Evolutionary conservation across 1,140 invertebrate genomes (phyloP).

Genomic region (Danaus melanippus): DNA sequence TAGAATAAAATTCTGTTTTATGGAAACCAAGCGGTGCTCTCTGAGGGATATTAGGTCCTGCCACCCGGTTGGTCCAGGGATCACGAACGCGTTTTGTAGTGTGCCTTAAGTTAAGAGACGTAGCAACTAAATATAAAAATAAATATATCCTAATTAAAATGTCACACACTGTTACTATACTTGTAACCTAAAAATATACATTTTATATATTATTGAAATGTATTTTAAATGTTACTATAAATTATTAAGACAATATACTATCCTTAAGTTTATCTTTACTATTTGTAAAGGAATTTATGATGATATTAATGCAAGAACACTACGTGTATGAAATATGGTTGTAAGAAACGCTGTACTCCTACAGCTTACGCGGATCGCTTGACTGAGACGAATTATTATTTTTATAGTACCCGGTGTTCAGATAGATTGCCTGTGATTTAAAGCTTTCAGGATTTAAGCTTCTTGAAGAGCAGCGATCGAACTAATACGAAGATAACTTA

Average conservation of each 20-base stretch:
- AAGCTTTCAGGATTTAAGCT: slow-evolving; percentile 39
- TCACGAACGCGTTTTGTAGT: slow-evolving; percentile 40
- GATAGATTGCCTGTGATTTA: slow-evolving; percentile 54
- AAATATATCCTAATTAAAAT: too few species aligned
- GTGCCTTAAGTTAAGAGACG: slow-evolving; percentile 27
- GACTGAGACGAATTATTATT: slow-evolving; percentile 55
- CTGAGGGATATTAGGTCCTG: slow-evolving; percentile 47
- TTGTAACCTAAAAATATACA: too few species aligned
- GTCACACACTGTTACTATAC: too few species aligned
- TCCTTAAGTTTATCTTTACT: too few species aligned
- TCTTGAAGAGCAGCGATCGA: slow-evolving; percentile 18
- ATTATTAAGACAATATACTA: too few species aligned
- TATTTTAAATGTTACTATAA: too few species aligned
- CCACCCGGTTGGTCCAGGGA: slow-evolving; percentile 44
- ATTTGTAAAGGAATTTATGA: too few species aligned
- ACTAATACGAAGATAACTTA: slow-evolving; percentile 18
- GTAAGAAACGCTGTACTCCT: too few species aligned
- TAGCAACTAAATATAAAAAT: too few species aligned
- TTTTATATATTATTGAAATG: too few species aligned
- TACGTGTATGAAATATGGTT: too few species aligned
- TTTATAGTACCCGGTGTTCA: slow-evolving; percentile 51
- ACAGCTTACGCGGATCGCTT: background rate
- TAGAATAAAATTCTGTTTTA: slow-evolving; percentile 25
- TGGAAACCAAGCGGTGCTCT: slow-evolving; percentile 34
- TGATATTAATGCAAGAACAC: too few species aligned